Evolutionary conservation across 2,113 vertebrate species (phyloP).

Genomic region (Pelobates fuscus): DNA sequence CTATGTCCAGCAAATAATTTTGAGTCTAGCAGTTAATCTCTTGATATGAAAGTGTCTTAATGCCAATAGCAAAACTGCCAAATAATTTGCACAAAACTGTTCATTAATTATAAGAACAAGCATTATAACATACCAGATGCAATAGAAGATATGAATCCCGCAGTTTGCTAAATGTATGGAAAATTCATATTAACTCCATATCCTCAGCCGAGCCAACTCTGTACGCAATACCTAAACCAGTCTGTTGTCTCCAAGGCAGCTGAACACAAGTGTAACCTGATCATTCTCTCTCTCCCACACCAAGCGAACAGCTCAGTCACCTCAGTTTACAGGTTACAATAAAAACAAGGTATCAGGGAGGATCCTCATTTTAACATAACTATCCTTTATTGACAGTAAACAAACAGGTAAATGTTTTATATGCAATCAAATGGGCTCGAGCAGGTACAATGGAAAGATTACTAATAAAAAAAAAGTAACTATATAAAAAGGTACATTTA

Average conservation of each 20-base stretch:
- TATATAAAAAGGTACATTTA: too few species aligned
- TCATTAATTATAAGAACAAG: not conserved
- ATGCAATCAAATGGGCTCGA: not conserved
- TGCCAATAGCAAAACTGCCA: too few species aligned
- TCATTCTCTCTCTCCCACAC: constrained; percentile 32
- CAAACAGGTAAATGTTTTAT: not conserved
- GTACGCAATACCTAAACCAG: not conserved
- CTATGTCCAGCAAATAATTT: too few species aligned
- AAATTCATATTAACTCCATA: constrained; percentile 27
- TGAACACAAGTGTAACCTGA: constrained; percentile 44
- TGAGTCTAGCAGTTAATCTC: too few species aligned
- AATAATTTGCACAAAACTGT: too few species aligned
- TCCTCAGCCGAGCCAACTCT: constrained; percentile 1
- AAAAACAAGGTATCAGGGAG: not conserved
- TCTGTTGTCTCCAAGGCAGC: constrained; percentile 31
- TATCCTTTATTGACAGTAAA: not conserved
- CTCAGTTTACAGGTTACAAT: constrained; percentile 15
- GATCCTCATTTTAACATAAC: not conserved
- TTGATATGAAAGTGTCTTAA: too few species aligned
- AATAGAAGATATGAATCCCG: not conserved
- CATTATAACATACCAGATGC: constrained; percentile 24
- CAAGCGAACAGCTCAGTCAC: constrained; percentile 9
- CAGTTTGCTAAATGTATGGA: constrained; percentile 22
- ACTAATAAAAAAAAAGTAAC: too few species aligned
- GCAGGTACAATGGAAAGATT: too few species aligned